Percentiles rank a stretch among this genome's conserved stretches.
phyloP scores from a whole-genome alignment of 2,888 invertebrate species.

The Heteropelma amictum region DNA sequence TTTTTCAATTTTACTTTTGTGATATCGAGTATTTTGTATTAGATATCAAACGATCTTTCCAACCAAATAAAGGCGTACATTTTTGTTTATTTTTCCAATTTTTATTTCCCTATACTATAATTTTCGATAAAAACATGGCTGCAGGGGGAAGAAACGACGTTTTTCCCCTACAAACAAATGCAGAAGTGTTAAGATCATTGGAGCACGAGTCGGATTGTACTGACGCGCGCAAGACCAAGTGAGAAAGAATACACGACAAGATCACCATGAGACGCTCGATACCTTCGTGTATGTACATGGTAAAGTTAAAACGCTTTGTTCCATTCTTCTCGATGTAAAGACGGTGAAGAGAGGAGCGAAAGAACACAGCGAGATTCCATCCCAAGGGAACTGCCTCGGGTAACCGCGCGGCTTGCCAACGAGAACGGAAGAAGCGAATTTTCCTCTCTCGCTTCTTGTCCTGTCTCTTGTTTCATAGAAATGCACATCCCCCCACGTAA shows the following conservation, averaged over 20 bases:
- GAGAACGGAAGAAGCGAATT: constrained; percentile 28
- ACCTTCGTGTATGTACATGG: constrained; percentile 3
- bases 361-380: constrained; percentile 45
- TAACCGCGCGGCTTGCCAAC: constrained; percentile 41
- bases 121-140: not conserved
- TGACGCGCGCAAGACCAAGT: not conserved
- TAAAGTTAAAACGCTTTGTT: constrained; percentile 17
- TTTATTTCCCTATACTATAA: not conserved
- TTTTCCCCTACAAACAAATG: constrained; percentile 19
- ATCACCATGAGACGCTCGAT: constrained; percentile 12
- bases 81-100: too few relatives aligned
- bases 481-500: constrained; percentile 34
- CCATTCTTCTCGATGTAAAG: constrained; percentile 23
- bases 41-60: too few relatives aligned
- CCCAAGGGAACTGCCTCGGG: constrained; percentile 60
- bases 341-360: not conserved
- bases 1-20: too few relatives aligned
- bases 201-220: not conserved
- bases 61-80: not conserved
- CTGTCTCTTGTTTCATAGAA: constrained; percentile 40
- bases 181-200: constrained; percentile 1
- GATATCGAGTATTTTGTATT: too few relatives aligned
- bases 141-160: not conserved
- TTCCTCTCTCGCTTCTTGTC: constrained; percentile 34
- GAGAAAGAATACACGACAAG: constrained; percentile 1